A percentile compares a stretch with the other conserved stretches of the same genome.
These are phyloP conservation scores for Baryphthengus martii DNA, from an alignment of 2,113 vertebrate genomes.

Conservation along the genomic window DNA sequence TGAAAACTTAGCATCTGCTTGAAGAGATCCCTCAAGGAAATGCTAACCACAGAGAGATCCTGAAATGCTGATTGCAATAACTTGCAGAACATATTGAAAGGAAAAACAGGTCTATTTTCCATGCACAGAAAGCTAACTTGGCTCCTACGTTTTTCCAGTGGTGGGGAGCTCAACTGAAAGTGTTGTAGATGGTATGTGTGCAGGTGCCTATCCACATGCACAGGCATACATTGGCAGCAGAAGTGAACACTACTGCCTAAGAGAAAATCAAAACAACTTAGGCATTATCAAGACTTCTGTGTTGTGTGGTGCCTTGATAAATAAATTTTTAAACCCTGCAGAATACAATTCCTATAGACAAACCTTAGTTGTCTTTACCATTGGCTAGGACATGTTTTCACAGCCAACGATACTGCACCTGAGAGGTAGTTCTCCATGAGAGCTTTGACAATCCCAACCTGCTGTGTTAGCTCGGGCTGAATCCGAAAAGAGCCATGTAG, in stretches of 20 bases:
- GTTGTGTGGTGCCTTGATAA: background rate
- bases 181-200: background rate
- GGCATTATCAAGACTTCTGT: background rate
- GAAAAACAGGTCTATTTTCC: background rate
- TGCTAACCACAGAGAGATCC: background rate
- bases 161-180: background rate
- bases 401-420: background rate
- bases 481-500: background rate
- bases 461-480: background rate
- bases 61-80: background rate
- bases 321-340: background rate
- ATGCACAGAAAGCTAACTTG: background rate
- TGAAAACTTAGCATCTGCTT: background rate
- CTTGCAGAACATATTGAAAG: background rate
- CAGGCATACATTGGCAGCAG: background rate
- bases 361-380: background rate
- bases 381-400: background rate
- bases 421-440: background rate
- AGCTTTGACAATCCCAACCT: background rate
- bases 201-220: background rate
- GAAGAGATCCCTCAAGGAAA: background rate
- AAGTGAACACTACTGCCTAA: accelerated
- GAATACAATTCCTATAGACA: background rate
- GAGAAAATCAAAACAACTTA: background rate
- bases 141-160: background rate